Conservation (phyloP, 1,140 invertebrate species). For the Apocrypta bakeri region DNA sequence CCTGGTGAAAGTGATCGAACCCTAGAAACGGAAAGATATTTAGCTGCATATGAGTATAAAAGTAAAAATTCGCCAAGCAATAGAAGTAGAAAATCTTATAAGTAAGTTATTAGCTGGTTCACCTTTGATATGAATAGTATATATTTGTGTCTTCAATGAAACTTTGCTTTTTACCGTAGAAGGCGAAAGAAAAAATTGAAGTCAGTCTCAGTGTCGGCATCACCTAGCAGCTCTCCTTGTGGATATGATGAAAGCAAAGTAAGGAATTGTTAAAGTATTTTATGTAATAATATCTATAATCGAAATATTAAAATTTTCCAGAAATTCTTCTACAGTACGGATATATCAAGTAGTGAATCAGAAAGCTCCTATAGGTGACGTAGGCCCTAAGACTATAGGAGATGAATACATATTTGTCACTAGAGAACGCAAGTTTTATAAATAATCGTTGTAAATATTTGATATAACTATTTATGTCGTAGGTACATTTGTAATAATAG, state of each 20-base stretch:
- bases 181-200: constrained; percentile 53
- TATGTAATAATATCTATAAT: not conserved
- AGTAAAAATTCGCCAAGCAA: constrained; percentile 57
- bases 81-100: constrained; percentile 53
- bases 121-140: not conserved
- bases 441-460: constrained; percentile 39
- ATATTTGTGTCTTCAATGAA: not conserved
- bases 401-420: not conserved
- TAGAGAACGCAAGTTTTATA: not conserved
- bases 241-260: constrained; percentile 13
- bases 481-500: constrained; percentile 1
- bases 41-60: constrained; percentile 57
- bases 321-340: constrained; percentile 55
- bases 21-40: constrained; percentile 57
- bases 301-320: constrained; percentile 20
- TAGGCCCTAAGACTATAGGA: not conserved
- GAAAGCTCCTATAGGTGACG: constrained; percentile 45
- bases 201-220: constrained; percentile 48
- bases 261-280: constrained; percentile 9
- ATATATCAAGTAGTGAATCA: constrained; percentile 51
- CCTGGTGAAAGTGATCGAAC: constrained; percentile 48
- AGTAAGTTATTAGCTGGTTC: constrained; percentile 53
- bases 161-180: constrained; percentile 36
- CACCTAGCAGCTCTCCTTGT: constrained; percentile 47
- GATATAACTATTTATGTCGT: constrained; percentile 24